Evolutionary conservation across 2,888 invertebrate genomes (phyloP).

Genomic region (Drosophila tanythrix): DNA sequence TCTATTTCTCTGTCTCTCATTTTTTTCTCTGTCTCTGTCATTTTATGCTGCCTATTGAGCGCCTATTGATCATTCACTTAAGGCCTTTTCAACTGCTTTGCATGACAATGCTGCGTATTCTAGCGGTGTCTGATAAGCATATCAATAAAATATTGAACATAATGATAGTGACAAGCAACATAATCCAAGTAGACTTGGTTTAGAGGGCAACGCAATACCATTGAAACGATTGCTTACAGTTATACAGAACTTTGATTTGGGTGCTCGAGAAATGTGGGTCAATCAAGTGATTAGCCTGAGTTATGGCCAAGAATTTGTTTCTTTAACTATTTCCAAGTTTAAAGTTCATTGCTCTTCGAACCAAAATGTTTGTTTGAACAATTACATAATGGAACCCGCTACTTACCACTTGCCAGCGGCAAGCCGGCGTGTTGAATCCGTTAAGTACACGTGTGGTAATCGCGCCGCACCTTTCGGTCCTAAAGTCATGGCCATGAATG

Average conservation of each 20-base stretch:
- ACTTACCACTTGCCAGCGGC: conserved; percentile 37
- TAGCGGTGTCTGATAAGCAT: conserved; percentile 32
- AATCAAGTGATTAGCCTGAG: conserved; percentile 18
- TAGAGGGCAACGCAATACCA: conserved; percentile 26
- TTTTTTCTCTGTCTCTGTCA: background rate
- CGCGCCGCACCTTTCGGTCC: conserved; percentile 35
- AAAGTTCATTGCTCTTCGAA: conserved; percentile 53
- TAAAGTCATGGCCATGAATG: conserved; percentile 42
- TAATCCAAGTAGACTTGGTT: conserved; percentile 34
- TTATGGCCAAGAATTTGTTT: background rate
- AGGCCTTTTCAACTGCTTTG: conserved; percentile 48
- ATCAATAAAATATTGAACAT: conserved; percentile 14
- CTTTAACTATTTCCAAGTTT: conserved; percentile 10
- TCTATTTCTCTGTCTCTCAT: conserved; percentile 11
- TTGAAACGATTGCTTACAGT: conserved; percentile 52
- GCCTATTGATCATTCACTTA: conserved; percentile 44
- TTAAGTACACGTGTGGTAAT: conserved; percentile 57
- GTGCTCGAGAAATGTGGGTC: conserved; percentile 30
- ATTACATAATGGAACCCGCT: conserved; percentile 62
- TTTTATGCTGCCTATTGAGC: background rate
- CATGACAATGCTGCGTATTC: conserved; percentile 50
- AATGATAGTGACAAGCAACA: conserved; percentile 1
- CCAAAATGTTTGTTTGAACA: conserved; percentile 31
- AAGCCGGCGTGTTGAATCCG: conserved; percentile 67
- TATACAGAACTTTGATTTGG: conserved; percentile 32